Evolutionary conservation across 2,113 vertebrate genomes (phyloP).

Genomic region (Hydrochoerus hydrochaeris): DNA sequence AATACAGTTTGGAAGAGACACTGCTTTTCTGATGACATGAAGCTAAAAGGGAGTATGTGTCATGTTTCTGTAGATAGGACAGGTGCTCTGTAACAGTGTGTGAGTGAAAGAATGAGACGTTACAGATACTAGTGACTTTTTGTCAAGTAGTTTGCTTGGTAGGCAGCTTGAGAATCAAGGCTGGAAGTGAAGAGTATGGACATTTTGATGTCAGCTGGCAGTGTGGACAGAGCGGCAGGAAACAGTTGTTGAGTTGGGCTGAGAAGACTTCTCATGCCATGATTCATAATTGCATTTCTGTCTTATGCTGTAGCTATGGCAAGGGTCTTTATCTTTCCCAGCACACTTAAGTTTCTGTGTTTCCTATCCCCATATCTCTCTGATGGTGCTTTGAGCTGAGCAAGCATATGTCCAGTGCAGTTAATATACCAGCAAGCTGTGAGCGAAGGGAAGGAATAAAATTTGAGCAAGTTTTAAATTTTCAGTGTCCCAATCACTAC

Average conservation of each 20-base stretch:
- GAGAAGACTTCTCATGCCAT: background rate
- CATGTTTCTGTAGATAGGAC: background rate
- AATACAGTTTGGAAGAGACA: background rate
- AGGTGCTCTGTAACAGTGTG: background rate
- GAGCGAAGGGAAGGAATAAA: background rate
- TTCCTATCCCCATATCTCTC: background rate
- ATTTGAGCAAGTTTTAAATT: background rate
- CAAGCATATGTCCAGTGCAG: rapidly evolving
- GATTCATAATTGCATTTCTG: background rate
- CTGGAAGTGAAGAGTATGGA: background rate
- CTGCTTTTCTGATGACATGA: background rate
- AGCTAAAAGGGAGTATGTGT: background rate
- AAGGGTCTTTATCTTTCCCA: background rate
- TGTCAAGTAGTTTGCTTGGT: background rate
- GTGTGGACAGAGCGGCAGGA: background rate
- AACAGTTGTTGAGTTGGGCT: background rate
- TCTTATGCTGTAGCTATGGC: background rate
- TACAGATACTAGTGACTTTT: background rate
- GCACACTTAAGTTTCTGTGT: background rate
- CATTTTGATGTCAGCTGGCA: background rate
- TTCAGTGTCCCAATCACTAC: background rate
- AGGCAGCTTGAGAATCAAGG: background rate
- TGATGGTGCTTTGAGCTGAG: background rate
- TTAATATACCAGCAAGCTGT: background rate
- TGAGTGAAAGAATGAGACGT: background rate